phyloP scores from a whole-genome alignment of 2,797 vertebrate species.

The Yasuhikotakia modesta region DNA sequence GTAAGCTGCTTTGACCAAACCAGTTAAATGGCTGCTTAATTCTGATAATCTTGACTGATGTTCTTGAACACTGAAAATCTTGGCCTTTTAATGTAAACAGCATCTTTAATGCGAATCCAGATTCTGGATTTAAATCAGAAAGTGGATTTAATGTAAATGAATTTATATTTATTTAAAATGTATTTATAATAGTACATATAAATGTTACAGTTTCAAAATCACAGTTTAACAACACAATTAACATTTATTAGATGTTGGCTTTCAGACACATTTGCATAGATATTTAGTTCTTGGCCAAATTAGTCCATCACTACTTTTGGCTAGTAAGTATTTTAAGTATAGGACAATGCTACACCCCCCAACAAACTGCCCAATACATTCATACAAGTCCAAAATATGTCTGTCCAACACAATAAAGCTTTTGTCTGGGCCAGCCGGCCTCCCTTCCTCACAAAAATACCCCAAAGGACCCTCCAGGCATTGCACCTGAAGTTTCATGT shows the following conservation, averaged over 20 bases:
- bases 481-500: not conserved
- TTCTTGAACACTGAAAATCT: not conserved
- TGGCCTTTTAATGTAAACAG: not conserved
- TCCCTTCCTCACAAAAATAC: slow-evolving; percentile 10
- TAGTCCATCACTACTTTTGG: no score
- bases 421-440: slow-evolving; percentile 12
- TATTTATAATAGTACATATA: no score
- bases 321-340: no score
- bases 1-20: not conserved
- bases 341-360: not conserved
- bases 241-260: no score
- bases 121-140: not conserved
- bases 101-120: not conserved
- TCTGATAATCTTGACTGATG: not conserved
- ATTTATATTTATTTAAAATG: no score
- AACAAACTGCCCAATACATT: not conserved
- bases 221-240: no score
- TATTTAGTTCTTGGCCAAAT: no score
- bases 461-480: slow-evolving; percentile 2
- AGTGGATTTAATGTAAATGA: not conserved
- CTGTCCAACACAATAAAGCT: slow-evolving; percentile 11
- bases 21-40: not conserved
- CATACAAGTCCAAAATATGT: not conserved
- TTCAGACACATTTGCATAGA: no score
- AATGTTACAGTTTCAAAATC: no score